These are phyloP conservation scores for Cervus canadensis DNA, from an alignment of 2,113 vertebrate genomes.

Conservation along the genomic window DNA sequence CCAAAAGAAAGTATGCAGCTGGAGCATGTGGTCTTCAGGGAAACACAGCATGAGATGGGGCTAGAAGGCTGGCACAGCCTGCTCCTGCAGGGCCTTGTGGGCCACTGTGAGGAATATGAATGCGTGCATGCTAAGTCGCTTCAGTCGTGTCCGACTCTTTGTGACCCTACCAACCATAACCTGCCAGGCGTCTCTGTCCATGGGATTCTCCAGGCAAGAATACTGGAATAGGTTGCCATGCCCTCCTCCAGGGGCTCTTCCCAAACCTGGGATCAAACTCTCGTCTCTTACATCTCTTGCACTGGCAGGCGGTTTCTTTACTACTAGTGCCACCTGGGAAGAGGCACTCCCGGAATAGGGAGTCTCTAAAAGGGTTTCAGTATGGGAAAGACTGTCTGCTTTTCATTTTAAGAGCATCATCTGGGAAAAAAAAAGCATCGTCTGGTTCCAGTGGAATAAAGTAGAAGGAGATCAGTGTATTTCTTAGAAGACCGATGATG, in stretches of 20 bases:
- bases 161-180: neutral
- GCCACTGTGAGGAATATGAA: neutral
- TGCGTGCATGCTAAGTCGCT: neutral
- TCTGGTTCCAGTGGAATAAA: neutral
- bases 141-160: neutral
- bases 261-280: neutral
- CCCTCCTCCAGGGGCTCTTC: neutral
- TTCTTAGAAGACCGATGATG: neutral
- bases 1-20: neutral
- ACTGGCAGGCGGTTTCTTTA: neutral
- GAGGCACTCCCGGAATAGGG: neutral
- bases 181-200: neutral
- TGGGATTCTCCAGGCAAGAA: neutral
- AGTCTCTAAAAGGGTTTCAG: neutral
- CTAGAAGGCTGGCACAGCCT: neutral
- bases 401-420: neutral
- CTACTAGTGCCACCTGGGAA: neutral
- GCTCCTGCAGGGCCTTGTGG: neutral
- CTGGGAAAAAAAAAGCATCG: neutral
- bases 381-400: neutral
- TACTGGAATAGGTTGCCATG: neutral
- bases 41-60: too few relatives aligned
- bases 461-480: neutral
- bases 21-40: neutral
- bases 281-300: neutral